A percentile compares a stretch with the other conserved stretches of the same genome.
phyloP scores from a whole-genome alignment of 2,113 vertebrate species.

The Eudorcas thomsonii region DNA sequence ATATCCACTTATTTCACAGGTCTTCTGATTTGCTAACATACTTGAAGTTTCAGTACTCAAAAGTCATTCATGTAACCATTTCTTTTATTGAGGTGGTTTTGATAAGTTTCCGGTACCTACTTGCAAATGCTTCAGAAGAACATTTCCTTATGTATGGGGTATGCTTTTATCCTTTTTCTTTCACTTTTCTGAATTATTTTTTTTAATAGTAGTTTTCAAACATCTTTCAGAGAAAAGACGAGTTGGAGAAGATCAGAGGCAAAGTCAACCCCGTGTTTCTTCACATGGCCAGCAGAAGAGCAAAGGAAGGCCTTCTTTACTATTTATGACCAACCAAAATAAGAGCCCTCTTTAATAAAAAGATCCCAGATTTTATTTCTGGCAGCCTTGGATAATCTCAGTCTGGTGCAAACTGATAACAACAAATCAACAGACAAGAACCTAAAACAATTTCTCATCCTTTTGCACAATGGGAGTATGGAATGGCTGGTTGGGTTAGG shows the following conservation, averaged over 20 bases:
- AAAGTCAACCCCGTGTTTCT: neutral
- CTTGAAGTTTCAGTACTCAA: constrained; percentile 34
- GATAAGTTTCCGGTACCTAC: constrained; percentile 22
- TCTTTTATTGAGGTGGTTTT: constrained; percentile 52
- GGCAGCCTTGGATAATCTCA: neutral
- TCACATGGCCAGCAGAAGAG: neutral
- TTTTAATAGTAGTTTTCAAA: constrained; percentile 33
- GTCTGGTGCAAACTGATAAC: neutral
- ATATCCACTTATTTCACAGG: constrained; percentile 2
- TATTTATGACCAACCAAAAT: neutral
- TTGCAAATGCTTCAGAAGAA: constrained; percentile 33
- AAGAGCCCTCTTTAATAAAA: neutral
- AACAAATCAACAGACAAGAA: neutral
- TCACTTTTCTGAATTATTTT: constrained; percentile 10
- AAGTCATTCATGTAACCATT: neutral
- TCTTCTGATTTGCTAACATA: constrained; percentile 34
- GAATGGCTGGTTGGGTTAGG: neutral
- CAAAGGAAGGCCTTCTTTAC: neutral
- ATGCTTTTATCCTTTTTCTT: neutral
- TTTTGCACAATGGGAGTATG: neutral
- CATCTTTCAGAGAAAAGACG: constrained; percentile 34
- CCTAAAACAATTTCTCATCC: neutral
- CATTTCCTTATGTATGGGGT: constrained; percentile 19
- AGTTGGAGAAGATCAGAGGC: neutral
- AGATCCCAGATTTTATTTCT: neutral